phyloP scores from a whole-genome alignment of 2,797 vertebrate genomes.

The Poeciliopsis gracilis region DNA sequence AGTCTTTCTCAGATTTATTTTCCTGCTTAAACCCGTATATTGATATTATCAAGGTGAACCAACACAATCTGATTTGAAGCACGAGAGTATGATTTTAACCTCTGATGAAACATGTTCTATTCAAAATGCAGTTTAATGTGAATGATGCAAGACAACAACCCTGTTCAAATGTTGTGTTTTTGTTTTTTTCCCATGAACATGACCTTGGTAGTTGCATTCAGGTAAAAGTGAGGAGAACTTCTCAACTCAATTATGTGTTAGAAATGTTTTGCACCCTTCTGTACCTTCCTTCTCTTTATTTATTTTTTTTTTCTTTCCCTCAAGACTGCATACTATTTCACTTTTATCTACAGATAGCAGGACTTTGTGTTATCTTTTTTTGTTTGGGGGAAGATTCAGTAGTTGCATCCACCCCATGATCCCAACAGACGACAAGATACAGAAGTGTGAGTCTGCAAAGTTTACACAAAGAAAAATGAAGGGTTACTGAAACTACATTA shows the following conservation, averaged over 20 bases:
- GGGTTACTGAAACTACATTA: conserved; percentile 70
- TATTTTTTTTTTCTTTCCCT: conserved; percentile 42
- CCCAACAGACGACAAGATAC: conserved; percentile 80
- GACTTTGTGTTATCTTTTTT: conserved; percentile 84
- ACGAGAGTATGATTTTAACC: background rate
- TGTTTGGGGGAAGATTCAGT: conserved; percentile 77
- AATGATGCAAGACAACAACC: background rate
- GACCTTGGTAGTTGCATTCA: conserved; percentile 75
- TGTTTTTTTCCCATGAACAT: conserved; percentile 59
- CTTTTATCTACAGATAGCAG: conserved; percentile 85
- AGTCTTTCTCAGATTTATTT: background rate
- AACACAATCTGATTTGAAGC: background rate
- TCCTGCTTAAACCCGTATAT: background rate
- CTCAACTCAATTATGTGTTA: conserved; percentile 77
- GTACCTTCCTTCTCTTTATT: conserved; percentile 51
- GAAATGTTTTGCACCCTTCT: conserved; percentile 62
- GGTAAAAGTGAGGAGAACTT: conserved; percentile 71
- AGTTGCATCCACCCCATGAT: conserved; percentile 71
- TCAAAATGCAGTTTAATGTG: conserved; percentile 9
- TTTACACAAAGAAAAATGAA: conserved; percentile 80
- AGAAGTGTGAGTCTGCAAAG: conserved; percentile 78
- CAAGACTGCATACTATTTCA: conserved; percentile 80
- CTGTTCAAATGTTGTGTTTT: conserved; percentile 6
- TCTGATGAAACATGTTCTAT: background rate
- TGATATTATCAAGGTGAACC: background rate